Evolutionary conservation across 2,113 vertebrate genomes (phyloP).

Genomic region (Callospermophilus lateralis): DNA sequence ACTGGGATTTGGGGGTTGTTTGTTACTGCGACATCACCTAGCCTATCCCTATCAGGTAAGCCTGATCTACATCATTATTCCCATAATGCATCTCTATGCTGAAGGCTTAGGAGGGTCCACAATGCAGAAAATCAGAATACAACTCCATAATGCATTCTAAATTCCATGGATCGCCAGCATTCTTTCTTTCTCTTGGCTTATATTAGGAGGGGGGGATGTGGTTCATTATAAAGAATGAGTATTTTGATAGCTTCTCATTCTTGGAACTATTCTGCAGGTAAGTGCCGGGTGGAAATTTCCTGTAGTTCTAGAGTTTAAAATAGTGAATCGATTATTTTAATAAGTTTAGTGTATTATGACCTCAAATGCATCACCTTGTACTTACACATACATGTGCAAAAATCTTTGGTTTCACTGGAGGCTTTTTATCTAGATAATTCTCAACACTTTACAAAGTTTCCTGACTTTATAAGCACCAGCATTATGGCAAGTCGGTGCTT

Average conservation of each 20-base stretch:
- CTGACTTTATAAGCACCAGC: slow-evolving; percentile 36
- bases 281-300: slow-evolving; percentile 44
- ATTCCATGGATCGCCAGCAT: slow-evolving; percentile 64
- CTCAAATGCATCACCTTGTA: slow-evolving; percentile 50
- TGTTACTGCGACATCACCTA: slow-evolving; percentile 8
- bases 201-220: slow-evolving; percentile 69
- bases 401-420: slow-evolving; percentile 52
- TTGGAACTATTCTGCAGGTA: slow-evolving; percentile 79
- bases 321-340: slow-evolving; percentile 61
- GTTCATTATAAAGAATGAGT: slow-evolving; percentile 78
- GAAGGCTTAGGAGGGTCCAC: slow-evolving; percentile 41
- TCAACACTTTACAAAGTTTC: slow-evolving; percentile 18
- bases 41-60: not conserved
- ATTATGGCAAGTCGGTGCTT: slow-evolving; percentile 15
- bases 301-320: slow-evolving; percentile 51
- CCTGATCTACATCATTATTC: slow-evolving; percentile 23
- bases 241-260: slow-evolving; percentile 80
- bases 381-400: not conserved
- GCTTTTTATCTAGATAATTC: slow-evolving; percentile 52
- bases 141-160: slow-evolving; percentile 73
- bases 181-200: slow-evolving; percentile 78
- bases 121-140: slow-evolving; percentile 67
- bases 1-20: slow-evolving; percentile 33
- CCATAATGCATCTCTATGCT: slow-evolving; percentile 64
- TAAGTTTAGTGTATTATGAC: slow-evolving; percentile 62